Evolutionary conservation across 2,888 invertebrate genomes (phyloP).

Genomic region (Abrostola triplasia): DNA sequence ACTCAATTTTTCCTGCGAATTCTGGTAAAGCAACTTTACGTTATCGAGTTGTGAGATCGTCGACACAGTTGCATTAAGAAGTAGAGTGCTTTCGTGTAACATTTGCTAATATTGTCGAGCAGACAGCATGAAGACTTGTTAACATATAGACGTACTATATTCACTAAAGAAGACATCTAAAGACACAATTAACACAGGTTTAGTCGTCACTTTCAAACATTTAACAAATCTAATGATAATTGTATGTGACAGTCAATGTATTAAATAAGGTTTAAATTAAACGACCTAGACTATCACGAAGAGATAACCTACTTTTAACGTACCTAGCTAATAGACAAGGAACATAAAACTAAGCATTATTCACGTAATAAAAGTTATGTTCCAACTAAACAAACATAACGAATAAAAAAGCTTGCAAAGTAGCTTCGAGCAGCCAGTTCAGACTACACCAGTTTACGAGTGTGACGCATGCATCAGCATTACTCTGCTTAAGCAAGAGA

Average conservation of each 20-base stretch:
- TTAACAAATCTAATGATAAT: too few relatives aligned
- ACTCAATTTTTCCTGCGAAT: conserved; percentile 24
- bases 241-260: too few relatives aligned
- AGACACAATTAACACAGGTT: too few relatives aligned
- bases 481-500: background rate
- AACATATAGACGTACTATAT: conserved; percentile 17
- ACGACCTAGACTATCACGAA: too few relatives aligned
- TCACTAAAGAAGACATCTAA: too few relatives aligned
- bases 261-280: too few relatives aligned
- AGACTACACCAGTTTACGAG: background rate
- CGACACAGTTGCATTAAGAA: conserved; percentile 32
- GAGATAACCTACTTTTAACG: too few relatives aligned
- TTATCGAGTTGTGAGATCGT: conserved; percentile 28
- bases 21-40: conserved; percentile 12
- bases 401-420: background rate
- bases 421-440: background rate
- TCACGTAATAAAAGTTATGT: background rate
- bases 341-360: too few relatives aligned
- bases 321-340: too few relatives aligned
- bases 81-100: conserved; percentile 27
- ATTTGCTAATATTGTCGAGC: conserved; percentile 31
- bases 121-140: conserved; percentile 27
- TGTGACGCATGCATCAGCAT: conserved; percentile 3
- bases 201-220: too few relatives aligned
- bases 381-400: background rate